Base-by-base conservation (phyloP, 2,888 invertebrate species). In the Hirudinaria manillensis region DNA sequence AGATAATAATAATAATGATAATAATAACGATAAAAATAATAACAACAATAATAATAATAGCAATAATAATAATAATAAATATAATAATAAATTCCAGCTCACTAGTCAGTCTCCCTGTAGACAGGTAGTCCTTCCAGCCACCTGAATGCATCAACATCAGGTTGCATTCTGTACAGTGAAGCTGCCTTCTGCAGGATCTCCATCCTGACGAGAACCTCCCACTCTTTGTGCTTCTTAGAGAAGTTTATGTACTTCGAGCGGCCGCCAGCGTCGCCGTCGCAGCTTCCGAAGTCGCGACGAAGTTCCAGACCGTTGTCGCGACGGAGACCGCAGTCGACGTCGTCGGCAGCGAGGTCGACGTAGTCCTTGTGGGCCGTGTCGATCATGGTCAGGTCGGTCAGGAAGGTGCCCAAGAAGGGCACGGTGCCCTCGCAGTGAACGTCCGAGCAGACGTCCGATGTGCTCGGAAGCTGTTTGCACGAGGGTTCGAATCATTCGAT, bases 131-230 rank as follows among this genome's bases (percentile, higher is more conserved):
- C 92, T 83, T 93, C 92, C 85, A 98, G 98, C 98, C 98, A 99
- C 74, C 92, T 89, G 86, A 95, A 93, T 85, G 99, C 98, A 81
- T 91, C 89, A 0, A 91, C 88, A 85, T 98, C 96, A 79, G 90
- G 89, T 53, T 89, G 89, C 79, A 98, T 89, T 83, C 92, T 91
- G 85, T 99, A 99, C 2, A 95, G 93, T 84, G 95, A 94, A 3
- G 98, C 96, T 21, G 98, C 94, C 3, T 91, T 90, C 87, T 99
- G 98, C n/a, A 97, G 88, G 76, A 99, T 87, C 84, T 95, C 92
- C 77, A 99, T 93, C 87, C 95, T 95, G 13, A 98, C 98, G 77
- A 99, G 88, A 34, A 99, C 93, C 87, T 99, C 99, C 86, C 99
- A 99, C 86, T 99, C 98, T 86, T 97, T 97, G 78, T 97, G 88